phyloP scores from a whole-genome alignment of 1,140 invertebrate species.

The Drosophila albomicans region DNA sequence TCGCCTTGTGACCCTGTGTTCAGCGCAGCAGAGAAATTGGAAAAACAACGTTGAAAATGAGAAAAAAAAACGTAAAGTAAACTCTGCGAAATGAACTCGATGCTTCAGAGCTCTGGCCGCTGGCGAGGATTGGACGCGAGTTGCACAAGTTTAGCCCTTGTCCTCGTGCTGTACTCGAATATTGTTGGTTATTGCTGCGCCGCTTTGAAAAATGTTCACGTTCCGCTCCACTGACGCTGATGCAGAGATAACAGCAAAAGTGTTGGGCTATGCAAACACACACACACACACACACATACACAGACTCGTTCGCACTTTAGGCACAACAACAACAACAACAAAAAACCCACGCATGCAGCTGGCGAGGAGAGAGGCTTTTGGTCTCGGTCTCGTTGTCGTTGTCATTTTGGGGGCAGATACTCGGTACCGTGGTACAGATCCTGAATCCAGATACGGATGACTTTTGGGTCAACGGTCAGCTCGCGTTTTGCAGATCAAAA shows the following conservation, averaged over 20 bases:
- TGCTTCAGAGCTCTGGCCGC: slow-evolving; percentile 26
- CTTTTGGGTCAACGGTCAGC: slow-evolving; percentile 22
- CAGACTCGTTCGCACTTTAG: slow-evolving; percentile 10
- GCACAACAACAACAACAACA: neutral
- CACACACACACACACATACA: slow-evolving; percentile 26
- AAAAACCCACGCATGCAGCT: slow-evolving; percentile 32
- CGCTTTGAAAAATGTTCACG: slow-evolving; percentile 67
- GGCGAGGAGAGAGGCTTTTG: slow-evolving; percentile 32
- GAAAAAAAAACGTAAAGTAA: slow-evolving; percentile 14
- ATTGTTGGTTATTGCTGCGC: slow-evolving; percentile 69
- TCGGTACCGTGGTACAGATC: slow-evolving; percentile 9
- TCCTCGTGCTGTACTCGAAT: slow-evolving; percentile 21
- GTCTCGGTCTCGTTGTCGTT: slow-evolving; percentile 3
- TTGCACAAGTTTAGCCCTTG: neutral
- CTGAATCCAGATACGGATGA: slow-evolving; percentile 13
- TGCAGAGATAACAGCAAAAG: slow-evolving; percentile 76
- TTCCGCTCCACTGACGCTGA: slow-evolving; percentile 74
- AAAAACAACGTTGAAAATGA: neutral
- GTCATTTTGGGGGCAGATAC: slow-evolving; percentile 11
- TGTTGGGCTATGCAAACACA: slow-evolving; percentile 49
- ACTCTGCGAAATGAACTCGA: slow-evolving; percentile 55
- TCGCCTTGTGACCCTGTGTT: slow-evolving; percentile 45
- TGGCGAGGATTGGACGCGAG: slow-evolving; percentile 8
- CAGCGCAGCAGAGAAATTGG: slow-evolving; percentile 41
- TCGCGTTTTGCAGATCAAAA: neutral